A percentile compares a stretch with the other conserved stretches of the same genome.
phyloP scores from a whole-genome alignment of 2,888 invertebrate species.

The Lymantria monacha region DNA sequence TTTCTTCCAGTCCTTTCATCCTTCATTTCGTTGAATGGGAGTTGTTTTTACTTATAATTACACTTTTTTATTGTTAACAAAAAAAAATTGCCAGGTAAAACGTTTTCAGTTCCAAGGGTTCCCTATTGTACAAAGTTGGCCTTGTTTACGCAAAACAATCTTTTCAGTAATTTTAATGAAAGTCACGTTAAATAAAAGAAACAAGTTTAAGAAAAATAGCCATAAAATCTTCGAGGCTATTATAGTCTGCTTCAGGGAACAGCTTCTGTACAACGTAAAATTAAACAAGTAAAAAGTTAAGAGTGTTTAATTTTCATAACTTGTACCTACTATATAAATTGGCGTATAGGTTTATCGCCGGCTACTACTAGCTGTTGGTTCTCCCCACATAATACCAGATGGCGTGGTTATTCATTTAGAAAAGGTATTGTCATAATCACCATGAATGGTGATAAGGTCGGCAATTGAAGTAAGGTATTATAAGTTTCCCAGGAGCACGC shows the following conservation, averaged over 20 bases:
- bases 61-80: constrained; percentile 24
- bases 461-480: too few species aligned
- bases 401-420: too few species aligned
- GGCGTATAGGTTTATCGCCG: too few species aligned
- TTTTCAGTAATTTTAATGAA: constrained; percentile 8
- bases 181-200: background rate
- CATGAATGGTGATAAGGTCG: too few species aligned
- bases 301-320: too few species aligned
- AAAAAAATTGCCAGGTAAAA: constrained; percentile 19
- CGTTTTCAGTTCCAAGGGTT: constrained; percentile 8
- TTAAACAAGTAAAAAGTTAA: too few species aligned
- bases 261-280: too few species aligned
- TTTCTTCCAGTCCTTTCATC: constrained; percentile 9
- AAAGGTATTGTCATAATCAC: too few species aligned
- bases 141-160: constrained; percentile 8
- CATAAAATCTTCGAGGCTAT: background rate
- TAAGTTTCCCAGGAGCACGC: too few species aligned
- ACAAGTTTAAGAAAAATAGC: background rate
- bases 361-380: too few species aligned
- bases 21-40: constrained; percentile 17
- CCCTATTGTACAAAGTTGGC: constrained; percentile 20
- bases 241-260: background rate
- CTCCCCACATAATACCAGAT: too few species aligned
- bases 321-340: too few species aligned
- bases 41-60: constrained; percentile 28